A percentile compares a stretch with the other conserved stretches of the same genome.
phyloP scores from a whole-genome alignment of 2,113 vertebrate genomes.

The Nycticorax nycticorax region DNA sequence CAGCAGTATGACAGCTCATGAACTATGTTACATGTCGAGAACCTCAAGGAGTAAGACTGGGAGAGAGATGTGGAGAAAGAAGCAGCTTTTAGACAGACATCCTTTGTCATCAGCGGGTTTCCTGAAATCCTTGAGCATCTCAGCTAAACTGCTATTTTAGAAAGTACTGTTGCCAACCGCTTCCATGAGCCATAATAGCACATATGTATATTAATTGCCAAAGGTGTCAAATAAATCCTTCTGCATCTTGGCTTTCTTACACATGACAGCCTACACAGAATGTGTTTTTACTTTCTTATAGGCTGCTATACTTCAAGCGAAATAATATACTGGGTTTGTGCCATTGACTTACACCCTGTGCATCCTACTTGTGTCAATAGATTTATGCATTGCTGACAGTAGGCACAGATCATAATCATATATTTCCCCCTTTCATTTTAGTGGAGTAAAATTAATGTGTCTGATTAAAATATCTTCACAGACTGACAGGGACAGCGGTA shows the following conservation, averaged over 20 bases:
- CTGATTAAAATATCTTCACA: constrained; percentile 53
- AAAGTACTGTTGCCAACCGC: neutral
- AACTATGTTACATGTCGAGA: neutral
- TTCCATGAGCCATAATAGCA: constrained; percentile 23
- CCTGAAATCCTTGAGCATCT: neutral
- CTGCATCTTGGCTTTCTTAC: constrained; percentile 12
- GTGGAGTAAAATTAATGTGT: constrained; percentile 17
- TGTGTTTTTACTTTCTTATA: neutral
- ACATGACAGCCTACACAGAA: constrained; percentile 15
- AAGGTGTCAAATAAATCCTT: constrained; percentile 20
- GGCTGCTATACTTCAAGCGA: neutral
- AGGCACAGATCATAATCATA: neutral
- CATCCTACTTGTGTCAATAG: neutral
- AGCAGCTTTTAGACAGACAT: neutral
- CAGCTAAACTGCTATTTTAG: constrained; percentile 1
- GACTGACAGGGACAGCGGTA: constrained; percentile 3
- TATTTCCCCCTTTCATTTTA: constrained; percentile 18
- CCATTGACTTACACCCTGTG: neutral
- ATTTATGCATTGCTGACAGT: constrained; percentile 14
- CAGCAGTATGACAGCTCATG: neutral
- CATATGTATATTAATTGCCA: constrained; percentile 30
- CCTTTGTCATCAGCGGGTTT: neutral
- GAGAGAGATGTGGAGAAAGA: neutral
- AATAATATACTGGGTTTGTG: neutral
- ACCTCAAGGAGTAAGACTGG: neutral